Evolutionary conservation across 2,888 invertebrate species (phyloP).

Genomic region (Acleris cristana): DNA sequence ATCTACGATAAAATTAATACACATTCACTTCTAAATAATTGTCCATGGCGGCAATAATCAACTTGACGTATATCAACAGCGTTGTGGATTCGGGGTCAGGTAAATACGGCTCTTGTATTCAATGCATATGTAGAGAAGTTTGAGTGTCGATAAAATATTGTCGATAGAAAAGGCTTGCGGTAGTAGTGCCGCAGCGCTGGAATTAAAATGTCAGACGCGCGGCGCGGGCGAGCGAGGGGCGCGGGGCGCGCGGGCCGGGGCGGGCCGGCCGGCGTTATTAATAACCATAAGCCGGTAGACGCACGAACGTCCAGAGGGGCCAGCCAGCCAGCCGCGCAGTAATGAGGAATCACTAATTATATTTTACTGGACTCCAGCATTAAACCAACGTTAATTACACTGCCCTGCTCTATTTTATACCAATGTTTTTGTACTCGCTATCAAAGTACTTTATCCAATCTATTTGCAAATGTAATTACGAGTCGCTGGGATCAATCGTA

Average conservation of each 20-base stretch:
- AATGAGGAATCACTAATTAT: slow-evolving; percentile 84
- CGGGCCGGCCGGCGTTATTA: slow-evolving; percentile 76
- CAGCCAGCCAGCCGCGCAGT: slow-evolving; percentile 72
- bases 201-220: slow-evolving; percentile 84
- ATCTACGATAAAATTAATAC: no score
- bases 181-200: slow-evolving; percentile 73
- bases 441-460: slow-evolving; percentile 31
- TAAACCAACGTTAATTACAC: slow-evolving; percentile 70
- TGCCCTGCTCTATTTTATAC: slow-evolving; percentile 52
- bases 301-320: slow-evolving; percentile 84
- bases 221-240: slow-evolving; percentile 70
- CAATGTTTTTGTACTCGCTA: slow-evolving; percentile 46
- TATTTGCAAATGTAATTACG: slow-evolving; percentile 32
- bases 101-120: slow-evolving; percentile 37
- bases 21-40: slow-evolving; percentile 6
- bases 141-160: slow-evolving; percentile 67
- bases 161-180: slow-evolving; percentile 71
- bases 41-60: slow-evolving; percentile 17
- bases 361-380: slow-evolving; percentile 81
- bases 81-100: slow-evolving; percentile 31
- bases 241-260: slow-evolving; percentile 49
- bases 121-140: slow-evolving; percentile 59
- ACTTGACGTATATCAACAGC: slow-evolving; percentile 19
- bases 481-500: slow-evolving; percentile 1
- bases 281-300: slow-evolving; percentile 84